phyloP scores from a whole-genome alignment of 2,888 invertebrate species.

The Pandemis heparana region DNA sequence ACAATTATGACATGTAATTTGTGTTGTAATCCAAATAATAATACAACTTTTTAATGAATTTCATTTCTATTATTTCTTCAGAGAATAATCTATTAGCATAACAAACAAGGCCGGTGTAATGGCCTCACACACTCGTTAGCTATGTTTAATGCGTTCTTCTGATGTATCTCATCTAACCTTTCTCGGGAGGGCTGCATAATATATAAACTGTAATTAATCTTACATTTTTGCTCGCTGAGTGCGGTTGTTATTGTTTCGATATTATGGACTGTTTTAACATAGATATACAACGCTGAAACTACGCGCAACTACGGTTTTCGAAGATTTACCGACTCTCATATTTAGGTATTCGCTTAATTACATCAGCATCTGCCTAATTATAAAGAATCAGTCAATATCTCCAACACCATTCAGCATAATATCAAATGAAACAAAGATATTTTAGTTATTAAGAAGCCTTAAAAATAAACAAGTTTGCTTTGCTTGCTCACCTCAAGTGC shows the following conservation, averaged over 20 bases:
- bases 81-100: too few species aligned
- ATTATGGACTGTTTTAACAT: constrained; percentile 51
- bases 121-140: constrained; percentile 41
- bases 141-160: constrained; percentile 65
- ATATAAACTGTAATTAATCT: constrained; percentile 77
- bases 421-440: not conserved
- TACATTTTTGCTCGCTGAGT: constrained; percentile 61
- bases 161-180: constrained; percentile 64
- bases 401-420: too few species aligned
- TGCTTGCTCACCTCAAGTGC: not conserved
- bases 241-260: constrained; percentile 63
- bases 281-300: not conserved
- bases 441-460: too few species aligned
- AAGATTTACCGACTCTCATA: too few species aligned
- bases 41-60: too few species aligned
- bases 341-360: too few species aligned
- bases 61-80: too few species aligned
- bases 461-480: too few species aligned
- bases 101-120: constrained; percentile 47
- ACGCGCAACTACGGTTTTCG: not conserved
- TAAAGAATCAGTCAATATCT: too few species aligned
- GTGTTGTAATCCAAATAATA: too few species aligned
- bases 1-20: too few species aligned
- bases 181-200: constrained; percentile 71
- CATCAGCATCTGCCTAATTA: too few species aligned